These are phyloP conservation scores for Xenops minutus DNA, from an alignment of 2,797 vertebrate genomes.

Conservation along the genomic window DNA sequence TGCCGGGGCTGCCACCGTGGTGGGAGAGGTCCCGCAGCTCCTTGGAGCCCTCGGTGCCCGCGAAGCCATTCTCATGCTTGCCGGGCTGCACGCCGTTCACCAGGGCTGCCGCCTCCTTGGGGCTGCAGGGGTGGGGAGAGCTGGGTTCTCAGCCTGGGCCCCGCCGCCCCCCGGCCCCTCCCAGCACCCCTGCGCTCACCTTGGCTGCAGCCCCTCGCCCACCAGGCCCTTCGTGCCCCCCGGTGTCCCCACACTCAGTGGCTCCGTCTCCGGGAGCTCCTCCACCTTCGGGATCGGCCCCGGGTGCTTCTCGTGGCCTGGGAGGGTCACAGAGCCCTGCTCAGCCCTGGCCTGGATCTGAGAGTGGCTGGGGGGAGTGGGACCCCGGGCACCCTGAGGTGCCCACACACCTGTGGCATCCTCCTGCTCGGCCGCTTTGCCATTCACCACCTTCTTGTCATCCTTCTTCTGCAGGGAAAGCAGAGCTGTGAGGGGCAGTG, in stretches of 20 bases:
- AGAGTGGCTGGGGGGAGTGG: background rate
- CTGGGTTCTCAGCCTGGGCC: background rate
- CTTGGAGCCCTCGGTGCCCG: constrained; percentile 72
- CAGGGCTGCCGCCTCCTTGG: constrained; percentile 68
- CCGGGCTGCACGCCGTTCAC: constrained; percentile 86
- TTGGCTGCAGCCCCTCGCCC: constrained; percentile 65
- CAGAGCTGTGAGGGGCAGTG: background rate
- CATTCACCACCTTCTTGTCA: constrained; percentile 69
- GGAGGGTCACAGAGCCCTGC: fast-evolving
- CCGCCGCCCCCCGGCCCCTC: fast-evolving
- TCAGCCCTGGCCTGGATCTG: fast-evolving
- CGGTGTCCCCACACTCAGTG: background rate
- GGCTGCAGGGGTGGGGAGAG: constrained; percentile 26
- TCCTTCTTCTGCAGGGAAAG: constrained; percentile 74
- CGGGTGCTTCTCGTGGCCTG: constrained; percentile 19
- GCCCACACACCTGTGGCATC: constrained; percentile 8
- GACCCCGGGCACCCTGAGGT: fast-evolving
- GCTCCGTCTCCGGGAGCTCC: constrained; percentile 50
- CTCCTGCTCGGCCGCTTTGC: constrained; percentile 64
- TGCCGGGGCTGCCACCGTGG: constrained; percentile 78
- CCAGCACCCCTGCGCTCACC: background rate
- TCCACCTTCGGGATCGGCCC: constrained; percentile 38
- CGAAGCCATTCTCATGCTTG: constrained; percentile 89
- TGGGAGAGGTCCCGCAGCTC: constrained; percentile 68
- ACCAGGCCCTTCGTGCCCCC: constrained; percentile 16